Percentiles rank a stretch among this genome's conserved stretches.
phyloP scores from a whole-genome alignment of 37 sponge, comb jelly and placozoan species.

The Ephydatia muelleri region DNA sequence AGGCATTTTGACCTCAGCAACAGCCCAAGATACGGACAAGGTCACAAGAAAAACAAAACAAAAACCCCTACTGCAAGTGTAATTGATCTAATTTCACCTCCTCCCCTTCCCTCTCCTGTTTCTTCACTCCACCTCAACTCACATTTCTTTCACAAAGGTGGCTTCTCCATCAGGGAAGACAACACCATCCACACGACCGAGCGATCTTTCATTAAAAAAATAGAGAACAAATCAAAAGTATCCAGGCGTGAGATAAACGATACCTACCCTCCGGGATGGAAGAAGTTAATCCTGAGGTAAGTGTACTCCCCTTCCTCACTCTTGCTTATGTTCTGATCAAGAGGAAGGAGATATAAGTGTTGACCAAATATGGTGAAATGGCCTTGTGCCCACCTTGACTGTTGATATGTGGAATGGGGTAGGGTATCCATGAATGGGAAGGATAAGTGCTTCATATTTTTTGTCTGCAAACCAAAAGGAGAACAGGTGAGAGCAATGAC shows the following conservation, averaged over 20 bases:
- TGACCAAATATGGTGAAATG: background rate
- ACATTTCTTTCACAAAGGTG: constrained; percentile 94
- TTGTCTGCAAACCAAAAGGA: constrained; percentile 45
- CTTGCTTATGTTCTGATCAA: constrained; percentile 87
- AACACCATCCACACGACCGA: constrained; percentile 77
- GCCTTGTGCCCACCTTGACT: constrained; percentile 94
- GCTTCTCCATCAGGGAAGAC: constrained; percentile 87
- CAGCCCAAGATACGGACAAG: too few species aligned
- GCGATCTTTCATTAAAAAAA: constrained; percentile 33
- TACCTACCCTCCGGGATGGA: constrained; percentile 82
- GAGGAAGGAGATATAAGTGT: background rate
- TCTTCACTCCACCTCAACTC: constrained; percentile 19
- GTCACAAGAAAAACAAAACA: too few species aligned
- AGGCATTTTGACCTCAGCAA: too few species aligned
- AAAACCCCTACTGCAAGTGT: too few species aligned
- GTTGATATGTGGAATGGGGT: constrained; percentile 95
- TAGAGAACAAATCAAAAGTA: background rate
- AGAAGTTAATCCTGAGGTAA: constrained; percentile 95
- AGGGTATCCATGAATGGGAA: constrained; percentile 89
- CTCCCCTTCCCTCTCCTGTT: too few species aligned
- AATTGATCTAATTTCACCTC: background rate
- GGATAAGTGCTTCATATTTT: constrained; percentile 86
- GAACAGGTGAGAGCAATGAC: background rate
- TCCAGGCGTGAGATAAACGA: background rate
- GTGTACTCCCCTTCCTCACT: constrained; percentile 95